Evolutionary conservation across 2,888 invertebrate species (phyloP).

Genomic region (Danaus chrysippus): DNA sequence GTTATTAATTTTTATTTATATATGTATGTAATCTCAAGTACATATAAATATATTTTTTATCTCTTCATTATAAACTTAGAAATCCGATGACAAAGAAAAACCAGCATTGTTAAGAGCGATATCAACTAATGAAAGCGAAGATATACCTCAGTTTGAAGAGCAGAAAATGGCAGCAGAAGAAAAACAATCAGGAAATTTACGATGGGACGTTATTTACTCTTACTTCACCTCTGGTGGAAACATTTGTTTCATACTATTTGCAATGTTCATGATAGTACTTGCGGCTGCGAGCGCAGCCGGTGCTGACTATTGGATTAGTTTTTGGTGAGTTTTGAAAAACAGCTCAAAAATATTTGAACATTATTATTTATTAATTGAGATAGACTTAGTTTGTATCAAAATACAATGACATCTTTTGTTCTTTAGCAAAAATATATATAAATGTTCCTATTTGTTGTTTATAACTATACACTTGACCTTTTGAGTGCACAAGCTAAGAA

Average conservation of each 20-base stretch:
- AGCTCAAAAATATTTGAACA: slow-evolving; percentile 3
- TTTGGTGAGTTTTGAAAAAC: slow-evolving; percentile 71
- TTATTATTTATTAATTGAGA: neutral
- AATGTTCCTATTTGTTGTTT: slow-evolving; percentile 13
- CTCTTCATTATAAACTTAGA: slow-evolving; percentile 33
- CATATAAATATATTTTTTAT: neutral
- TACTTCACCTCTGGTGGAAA: slow-evolving; percentile 64
- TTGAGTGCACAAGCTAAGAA: slow-evolving; percentile 18
- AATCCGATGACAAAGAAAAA: slow-evolving; percentile 44
- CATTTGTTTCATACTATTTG: slow-evolving; percentile 51
- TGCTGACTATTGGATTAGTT: slow-evolving; percentile 85
- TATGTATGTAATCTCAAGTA: neutral
- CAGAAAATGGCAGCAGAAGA: slow-evolving; percentile 65
- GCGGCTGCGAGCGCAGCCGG: slow-evolving; percentile 81
- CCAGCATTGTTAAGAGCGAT: slow-evolving; percentile 37
- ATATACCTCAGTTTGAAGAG: slow-evolving; percentile 54
- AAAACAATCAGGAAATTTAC: slow-evolving; percentile 60
- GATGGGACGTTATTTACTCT: slow-evolving; percentile 58
- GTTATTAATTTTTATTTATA: slow-evolving; percentile 17
- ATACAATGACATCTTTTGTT: slow-evolving; percentile 13
- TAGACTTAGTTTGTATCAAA: neutral
- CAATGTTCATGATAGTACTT: slow-evolving; percentile 53
- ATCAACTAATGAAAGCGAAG: slow-evolving; percentile 47
- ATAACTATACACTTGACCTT: slow-evolving; percentile 25
- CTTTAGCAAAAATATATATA: slow-evolving; percentile 17